Percentiles rank a stretch among this genome's conserved stretches.
Evolutionary conservation across 2,113 vertebrate genomes (phyloP).

Genomic region (Cephalopterus ornatus): DNA sequence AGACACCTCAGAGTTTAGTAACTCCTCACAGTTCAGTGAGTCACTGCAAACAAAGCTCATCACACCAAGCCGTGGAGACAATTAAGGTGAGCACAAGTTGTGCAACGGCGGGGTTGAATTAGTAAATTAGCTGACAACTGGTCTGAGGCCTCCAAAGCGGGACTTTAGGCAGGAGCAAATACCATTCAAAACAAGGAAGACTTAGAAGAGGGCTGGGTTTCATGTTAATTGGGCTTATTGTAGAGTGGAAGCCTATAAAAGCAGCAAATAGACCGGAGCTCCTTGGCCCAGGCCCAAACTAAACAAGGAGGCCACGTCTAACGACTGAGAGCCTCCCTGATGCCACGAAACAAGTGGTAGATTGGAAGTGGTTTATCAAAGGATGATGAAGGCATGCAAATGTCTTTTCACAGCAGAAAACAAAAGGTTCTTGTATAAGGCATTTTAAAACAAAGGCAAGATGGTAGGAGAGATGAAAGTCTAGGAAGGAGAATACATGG

Average conservation of each 20-base stretch:
- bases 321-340: background rate
- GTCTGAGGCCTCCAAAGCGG: background rate
- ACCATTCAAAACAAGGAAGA: background rate
- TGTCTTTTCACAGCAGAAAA: background rate
- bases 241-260: background rate
- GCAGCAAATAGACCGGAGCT: background rate
- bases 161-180: background rate
- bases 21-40: background rate
- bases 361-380: background rate
- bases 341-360: background rate
- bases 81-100: background rate
- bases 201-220: background rate
- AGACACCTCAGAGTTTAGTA: background rate
- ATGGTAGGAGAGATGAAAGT: background rate
- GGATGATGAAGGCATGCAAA: background rate
- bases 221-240: background rate
- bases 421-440: background rate
- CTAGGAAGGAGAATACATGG: background rate
- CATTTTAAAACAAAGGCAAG: background rate
- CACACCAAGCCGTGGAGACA: background rate
- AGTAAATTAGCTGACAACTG: background rate
- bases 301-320: background rate
- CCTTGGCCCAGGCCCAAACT: background rate
- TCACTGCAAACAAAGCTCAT: slow-evolving; percentile 21
- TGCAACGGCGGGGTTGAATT: background rate